phyloP scores from a whole-genome alignment of 2,797 vertebrate species.

The Corythornis leucogaster region DNA sequence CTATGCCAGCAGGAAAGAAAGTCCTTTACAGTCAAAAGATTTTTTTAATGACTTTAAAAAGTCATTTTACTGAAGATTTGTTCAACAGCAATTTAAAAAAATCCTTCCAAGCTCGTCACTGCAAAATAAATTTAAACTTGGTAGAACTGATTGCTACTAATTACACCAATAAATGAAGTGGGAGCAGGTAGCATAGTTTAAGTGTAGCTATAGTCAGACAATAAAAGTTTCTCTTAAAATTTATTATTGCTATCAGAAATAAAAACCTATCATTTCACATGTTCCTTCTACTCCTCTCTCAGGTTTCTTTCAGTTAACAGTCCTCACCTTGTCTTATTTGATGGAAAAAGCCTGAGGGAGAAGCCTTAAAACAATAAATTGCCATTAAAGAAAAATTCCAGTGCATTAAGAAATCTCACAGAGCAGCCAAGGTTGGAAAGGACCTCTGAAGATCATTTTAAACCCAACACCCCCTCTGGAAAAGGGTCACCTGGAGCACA shows the following conservation, averaged over 20 bases:
- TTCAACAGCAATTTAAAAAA: background rate
- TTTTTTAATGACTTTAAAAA: background rate
- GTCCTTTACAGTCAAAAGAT: background rate
- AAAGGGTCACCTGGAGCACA: background rate
- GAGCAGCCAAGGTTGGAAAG: background rate
- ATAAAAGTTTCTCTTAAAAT: background rate
- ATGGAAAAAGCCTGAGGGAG: background rate
- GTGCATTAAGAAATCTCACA: background rate
- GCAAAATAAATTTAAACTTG: conserved; percentile 21
- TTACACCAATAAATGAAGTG: background rate
- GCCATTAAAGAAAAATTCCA: background rate
- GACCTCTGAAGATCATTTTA: fast-evolving
- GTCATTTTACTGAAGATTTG: conserved; percentile 27
- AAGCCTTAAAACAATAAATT: background rate
- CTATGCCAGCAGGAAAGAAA: background rate
- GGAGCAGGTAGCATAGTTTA: background rate
- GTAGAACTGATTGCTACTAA: background rate
- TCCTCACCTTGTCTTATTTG: background rate
- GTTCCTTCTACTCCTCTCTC: background rate
- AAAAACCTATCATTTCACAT: background rate
- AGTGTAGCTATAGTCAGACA: background rate
- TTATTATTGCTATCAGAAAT: background rate
- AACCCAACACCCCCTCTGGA: background rate
- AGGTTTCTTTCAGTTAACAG: background rate
- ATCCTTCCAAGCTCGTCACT: background rate